These are phyloP conservation scores for Myoxocephalus aenaeus DNA, from an alignment of 2,797 vertebrate genomes.

Conservation along the genomic window DNA sequence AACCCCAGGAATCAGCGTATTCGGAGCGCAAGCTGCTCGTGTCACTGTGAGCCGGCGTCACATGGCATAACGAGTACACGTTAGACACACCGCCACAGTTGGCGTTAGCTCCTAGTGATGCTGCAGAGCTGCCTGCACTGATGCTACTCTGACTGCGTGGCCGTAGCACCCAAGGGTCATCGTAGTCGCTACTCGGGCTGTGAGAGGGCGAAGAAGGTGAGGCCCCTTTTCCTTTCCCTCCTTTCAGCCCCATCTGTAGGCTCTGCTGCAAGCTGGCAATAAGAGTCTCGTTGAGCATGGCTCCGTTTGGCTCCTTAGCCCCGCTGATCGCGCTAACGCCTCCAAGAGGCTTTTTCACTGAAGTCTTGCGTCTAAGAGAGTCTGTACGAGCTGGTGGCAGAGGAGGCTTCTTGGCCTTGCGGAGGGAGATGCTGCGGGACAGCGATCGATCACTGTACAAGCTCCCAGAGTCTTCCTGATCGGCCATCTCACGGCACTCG, in stretches of 20 bases:
- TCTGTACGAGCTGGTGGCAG: constrained; percentile 94
- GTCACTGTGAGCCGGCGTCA: constrained; percentile 94
- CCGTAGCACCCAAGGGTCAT: constrained; percentile 94
- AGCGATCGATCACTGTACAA: constrained; percentile 88
- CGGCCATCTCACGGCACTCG: constrained; percentile 84
- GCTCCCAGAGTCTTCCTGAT: constrained; percentile 79
- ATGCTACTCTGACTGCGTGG: constrained; percentile 94
- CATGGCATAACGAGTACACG: constrained; percentile 89
- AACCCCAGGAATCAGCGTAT: constrained; percentile 94
- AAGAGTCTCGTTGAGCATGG: constrained; percentile 90
- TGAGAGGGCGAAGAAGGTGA: constrained; percentile 90
- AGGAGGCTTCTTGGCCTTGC: constrained; percentile 94
- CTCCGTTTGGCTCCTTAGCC: constrained; percentile 65
- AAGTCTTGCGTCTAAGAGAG: constrained; percentile 90
- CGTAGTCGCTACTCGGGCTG: constrained; percentile 95
- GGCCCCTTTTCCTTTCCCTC: constrained; percentile 83
- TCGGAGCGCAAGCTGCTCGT: constrained; percentile 96
- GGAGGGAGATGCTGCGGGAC: constrained; percentile 93
- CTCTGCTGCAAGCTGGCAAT: constrained; percentile 95
- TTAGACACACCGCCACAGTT: constrained; percentile 79
- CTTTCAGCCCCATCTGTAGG: constrained; percentile 88
- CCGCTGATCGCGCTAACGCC: constrained; percentile 54
- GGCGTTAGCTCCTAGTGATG: constrained; percentile 82
- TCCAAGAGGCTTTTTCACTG: constrained; percentile 81
- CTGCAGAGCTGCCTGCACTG: constrained; percentile 90